Base-by-base conservation (phyloP, 2,888 invertebrate genomes). In the Onthophagus sagittarius region DNA sequence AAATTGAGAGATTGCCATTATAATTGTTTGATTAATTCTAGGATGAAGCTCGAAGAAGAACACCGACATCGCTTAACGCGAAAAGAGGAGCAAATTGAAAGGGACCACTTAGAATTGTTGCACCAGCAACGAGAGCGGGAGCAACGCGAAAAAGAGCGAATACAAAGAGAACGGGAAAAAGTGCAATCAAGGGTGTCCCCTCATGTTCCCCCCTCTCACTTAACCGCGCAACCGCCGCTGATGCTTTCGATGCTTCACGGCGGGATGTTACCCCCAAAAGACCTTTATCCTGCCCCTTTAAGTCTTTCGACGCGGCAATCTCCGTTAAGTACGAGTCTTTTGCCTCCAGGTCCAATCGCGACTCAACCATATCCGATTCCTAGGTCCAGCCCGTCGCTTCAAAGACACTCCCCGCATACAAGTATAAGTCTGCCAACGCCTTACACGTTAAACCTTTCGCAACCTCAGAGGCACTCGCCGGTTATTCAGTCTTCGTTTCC, bases 41-140 rank as follows among this genome's bases (percentile, higher is more conserved):
- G 91, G 79, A 84, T 92, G 80, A 92, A 92, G 84, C 83, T 92
- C 77, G 92, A 92, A 83, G 92, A 92, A 81, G 91, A 91, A 80
- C 91, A 92, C 79, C 85, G 91, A 74, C 88, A 89, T 75, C 86
- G 90, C 72, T 85, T 90, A 78, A 78, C 81, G 74, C 83, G 87
- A 70, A 86, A 89, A 80, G 86, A 88, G 74, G 88, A 89, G 80
- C 88, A 86, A 81, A 86, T 85, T 82, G 88, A 88, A 80, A 80
- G 85, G 15, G 86, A 85, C 76, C 75, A 85, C 13, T 85, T 82
- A 72, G 74, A 81, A 15, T 73, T 84, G 6, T 80, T 82, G 69
- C 83, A 83, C 74, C 80, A 79, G 71, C 80, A 82, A 76, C 76
- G 84, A 67, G 83, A 84, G 77, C 78, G 82, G 64, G 84, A 84